Evolutionary conservation across 2,888 invertebrate genomes (phyloP).

Genomic region (Macaria liturata): DNA sequence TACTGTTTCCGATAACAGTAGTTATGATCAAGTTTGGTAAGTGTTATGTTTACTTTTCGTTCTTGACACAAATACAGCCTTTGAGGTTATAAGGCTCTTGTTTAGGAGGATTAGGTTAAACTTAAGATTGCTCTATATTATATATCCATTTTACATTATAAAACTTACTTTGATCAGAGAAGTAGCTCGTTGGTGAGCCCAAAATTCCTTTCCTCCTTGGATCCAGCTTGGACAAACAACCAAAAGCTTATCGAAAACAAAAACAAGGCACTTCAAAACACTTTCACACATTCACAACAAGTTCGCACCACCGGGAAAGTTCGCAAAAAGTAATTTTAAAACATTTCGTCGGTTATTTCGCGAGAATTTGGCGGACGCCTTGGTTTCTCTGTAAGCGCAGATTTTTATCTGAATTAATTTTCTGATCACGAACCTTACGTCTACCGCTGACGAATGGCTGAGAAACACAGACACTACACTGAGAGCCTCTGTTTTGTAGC

Average conservation of each 20-base stretch:
- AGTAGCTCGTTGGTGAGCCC: constrained; percentile 46
- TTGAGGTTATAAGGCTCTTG: constrained; percentile 39
- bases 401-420: constrained; percentile 62
- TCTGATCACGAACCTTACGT: constrained; percentile 66
- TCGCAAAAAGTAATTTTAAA: constrained; percentile 25
- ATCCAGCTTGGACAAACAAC: constrained; percentile 56
- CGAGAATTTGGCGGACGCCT: constrained; percentile 30
- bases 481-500: constrained; percentile 18
- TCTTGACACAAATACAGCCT: constrained; percentile 43
- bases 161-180: constrained; percentile 47
- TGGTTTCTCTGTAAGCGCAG: constrained; percentile 48
- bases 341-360: constrained; percentile 18
- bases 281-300: constrained; percentile 36
- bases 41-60: constrained; percentile 36
- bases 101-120: too few relatives aligned
- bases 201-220: constrained; percentile 58
- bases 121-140: constrained; percentile 12
- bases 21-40: neutral
- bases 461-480: constrained; percentile 23
- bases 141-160: neutral
- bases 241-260: constrained; percentile 30
- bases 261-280: constrained; percentile 26
- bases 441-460: constrained; percentile 37
- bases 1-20: neutral
- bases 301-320: constrained; percentile 19